These are phyloP conservation scores for Nomada ferruginata DNA, from an alignment of 2,888 invertebrate species.

Conservation along the genomic window DNA sequence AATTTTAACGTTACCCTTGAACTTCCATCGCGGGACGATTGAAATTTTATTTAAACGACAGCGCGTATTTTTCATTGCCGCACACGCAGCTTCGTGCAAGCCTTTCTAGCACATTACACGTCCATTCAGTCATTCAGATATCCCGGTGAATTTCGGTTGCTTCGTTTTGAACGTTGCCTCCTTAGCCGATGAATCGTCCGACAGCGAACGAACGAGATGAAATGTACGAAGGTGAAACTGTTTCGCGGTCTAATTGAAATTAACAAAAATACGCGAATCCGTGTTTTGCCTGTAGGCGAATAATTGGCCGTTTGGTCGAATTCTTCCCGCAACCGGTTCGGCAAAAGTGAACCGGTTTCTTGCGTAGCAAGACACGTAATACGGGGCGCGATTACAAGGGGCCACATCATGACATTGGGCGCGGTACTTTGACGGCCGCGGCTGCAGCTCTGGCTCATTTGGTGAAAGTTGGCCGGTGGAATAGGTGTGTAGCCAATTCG, in stretches of 20 bases:
- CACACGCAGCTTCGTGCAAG: neutral
- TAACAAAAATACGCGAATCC: constrained; percentile 5
- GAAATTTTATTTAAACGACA: neutral
- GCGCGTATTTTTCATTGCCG: neutral
- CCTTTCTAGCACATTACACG: neutral
- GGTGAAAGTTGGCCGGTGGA: constrained; percentile 77
- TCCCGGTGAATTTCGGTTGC: rapidly evolving
- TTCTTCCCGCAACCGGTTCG: constrained; percentile 57
- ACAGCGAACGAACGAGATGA: neutral
- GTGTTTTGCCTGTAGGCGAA: constrained; percentile 35
- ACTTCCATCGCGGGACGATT: constrained; percentile 2
- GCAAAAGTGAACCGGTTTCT: constrained; percentile 67
- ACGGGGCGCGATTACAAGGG: constrained; percentile 69
- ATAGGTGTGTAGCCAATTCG: constrained; percentile 40
- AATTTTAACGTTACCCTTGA: constrained; percentile 1
- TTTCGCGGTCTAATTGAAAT: constrained; percentile 30
- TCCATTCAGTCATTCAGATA: neutral
- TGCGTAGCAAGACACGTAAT: constrained; percentile 61
- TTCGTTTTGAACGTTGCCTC: neutral
- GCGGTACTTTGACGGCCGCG: constrained; percentile 71
- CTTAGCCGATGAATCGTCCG: neutral
- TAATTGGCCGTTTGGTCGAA: constrained; percentile 39
- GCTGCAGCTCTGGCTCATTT: constrained; percentile 66
- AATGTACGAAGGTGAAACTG: too few relatives aligned
- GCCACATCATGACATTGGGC: constrained; percentile 75